Conservation (phyloP, 2,113 vertebrate genomes). For the Aphyosemion australe region DNA sequence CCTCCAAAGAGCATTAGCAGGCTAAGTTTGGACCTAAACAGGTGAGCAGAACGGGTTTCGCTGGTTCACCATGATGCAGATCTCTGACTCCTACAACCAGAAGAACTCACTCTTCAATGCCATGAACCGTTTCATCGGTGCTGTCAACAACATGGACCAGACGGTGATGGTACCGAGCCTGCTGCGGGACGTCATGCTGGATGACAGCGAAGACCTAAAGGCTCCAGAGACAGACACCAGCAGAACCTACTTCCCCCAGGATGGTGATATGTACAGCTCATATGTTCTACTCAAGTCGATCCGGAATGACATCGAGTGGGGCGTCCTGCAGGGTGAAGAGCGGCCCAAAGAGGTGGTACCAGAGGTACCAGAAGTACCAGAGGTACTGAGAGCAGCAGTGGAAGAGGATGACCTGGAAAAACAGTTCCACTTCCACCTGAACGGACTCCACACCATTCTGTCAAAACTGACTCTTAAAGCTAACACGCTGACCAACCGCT, state of each 20-base stretch:
- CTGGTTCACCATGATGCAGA: conserved; percentile 84
- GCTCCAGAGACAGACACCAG: conserved; percentile 1
- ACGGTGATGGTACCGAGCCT: conserved; percentile 95
- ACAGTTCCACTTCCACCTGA: conserved; percentile 90
- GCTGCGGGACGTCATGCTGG: conserved; percentile 88
- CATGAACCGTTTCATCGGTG: conserved; percentile 93
- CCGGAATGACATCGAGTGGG: conserved; percentile 93
- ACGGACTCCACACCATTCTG: conserved; percentile 87
- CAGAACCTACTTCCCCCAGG: conserved; percentile 39
- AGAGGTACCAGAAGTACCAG: conserved; percentile 23
- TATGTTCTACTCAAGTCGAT: conserved; percentile 92
- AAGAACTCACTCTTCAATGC: conserved; percentile 92
- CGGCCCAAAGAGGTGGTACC: conserved; percentile 78
- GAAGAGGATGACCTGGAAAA: conserved; percentile 89
- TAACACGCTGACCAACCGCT: conserved; percentile 90
- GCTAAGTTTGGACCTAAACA: conserved; percentile 36
- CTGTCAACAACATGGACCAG: conserved; percentile 96
- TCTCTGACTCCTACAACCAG: conserved; percentile 87
- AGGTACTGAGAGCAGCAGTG: conserved; percentile 54
- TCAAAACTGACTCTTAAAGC: conserved; percentile 90
- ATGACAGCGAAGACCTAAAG: conserved; percentile 67
- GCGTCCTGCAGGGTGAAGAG: conserved; percentile 85
- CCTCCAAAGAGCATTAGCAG: conserved; percentile 49
- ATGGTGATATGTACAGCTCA: conserved; percentile 91
- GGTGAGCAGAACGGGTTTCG: background rate